Conservation (phyloP, 2,888 invertebrate species). For the Podabrus alpinus region DNA sequence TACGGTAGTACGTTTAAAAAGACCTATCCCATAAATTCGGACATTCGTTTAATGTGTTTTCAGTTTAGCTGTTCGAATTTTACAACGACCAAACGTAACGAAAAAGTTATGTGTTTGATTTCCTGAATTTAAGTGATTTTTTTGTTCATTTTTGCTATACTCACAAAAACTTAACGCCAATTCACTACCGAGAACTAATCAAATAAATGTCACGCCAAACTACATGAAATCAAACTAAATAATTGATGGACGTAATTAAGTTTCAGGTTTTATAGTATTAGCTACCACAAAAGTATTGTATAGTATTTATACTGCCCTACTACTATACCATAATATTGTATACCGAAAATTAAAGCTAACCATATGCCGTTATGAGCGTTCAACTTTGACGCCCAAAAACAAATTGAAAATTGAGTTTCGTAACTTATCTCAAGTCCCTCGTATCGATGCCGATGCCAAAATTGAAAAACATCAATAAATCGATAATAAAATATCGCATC, state of each 20-base stretch:
- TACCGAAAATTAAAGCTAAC: not conserved
- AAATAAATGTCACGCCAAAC: not conserved
- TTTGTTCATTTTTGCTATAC: not conserved
- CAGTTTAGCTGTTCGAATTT: slow-evolving; percentile 39
- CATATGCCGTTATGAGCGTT: not conserved
- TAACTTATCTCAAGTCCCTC: not conserved
- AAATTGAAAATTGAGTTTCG: not conserved
- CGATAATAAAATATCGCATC: not conserved
- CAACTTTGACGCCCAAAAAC: not conserved
- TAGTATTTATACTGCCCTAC: too few species aligned
- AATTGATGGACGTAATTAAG: not conserved
- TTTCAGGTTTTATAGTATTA: too few species aligned
- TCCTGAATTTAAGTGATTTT: slow-evolving; percentile 34
- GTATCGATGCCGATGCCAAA: not conserved
- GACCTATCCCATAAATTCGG: slow-evolving; percentile 36
- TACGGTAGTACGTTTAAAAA: slow-evolving; percentile 18
- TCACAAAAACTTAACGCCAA: not conserved
- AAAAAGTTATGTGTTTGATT: slow-evolving; percentile 41
- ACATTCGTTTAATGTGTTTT: slow-evolving; percentile 44
- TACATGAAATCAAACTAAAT: not conserved
- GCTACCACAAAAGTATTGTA: not conserved
- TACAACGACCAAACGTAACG: slow-evolving; percentile 33
- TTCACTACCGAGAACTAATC: not conserved
- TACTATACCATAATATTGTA: too few species aligned
- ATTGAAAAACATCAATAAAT: not conserved